Conservation (phyloP, 1,140 invertebrate genomes). For the Leptoteleia sp. region DNA sequence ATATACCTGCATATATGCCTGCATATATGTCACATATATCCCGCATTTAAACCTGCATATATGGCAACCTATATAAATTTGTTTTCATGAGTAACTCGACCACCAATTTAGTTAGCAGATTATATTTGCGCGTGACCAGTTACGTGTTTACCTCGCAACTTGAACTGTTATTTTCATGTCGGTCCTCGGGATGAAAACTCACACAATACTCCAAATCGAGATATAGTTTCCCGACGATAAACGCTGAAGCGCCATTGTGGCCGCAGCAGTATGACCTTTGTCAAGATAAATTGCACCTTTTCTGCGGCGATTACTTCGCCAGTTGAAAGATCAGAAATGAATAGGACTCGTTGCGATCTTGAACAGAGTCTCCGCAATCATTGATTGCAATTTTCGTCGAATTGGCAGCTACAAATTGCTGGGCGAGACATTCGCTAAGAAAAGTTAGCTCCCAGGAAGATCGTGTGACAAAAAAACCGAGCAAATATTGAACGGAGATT, state of each 20-base stretch:
- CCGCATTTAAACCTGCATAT: no score
- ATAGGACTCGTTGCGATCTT: constrained; percentile 59
- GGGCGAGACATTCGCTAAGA: constrained; percentile 43
- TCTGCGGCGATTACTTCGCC: constrained; percentile 57
- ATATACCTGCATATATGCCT: no score
- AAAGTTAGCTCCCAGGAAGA: constrained; percentile 47
- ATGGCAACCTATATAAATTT: no score
- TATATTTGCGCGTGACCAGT: no score
- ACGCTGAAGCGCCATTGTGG: constrained; percentile 35
- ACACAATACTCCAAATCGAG: constrained; percentile 33
- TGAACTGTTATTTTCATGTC: constrained; percentile 48
- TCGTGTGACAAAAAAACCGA: no score
- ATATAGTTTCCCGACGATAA: constrained; percentile 28
- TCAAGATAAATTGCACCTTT: constrained; percentile 67
- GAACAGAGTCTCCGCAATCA: constrained; percentile 51
- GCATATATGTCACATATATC: no score
- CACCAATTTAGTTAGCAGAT: no score
- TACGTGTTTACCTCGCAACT: constrained; percentile 26
- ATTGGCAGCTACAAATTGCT: constrained; percentile 59
- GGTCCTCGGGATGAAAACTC: constrained; percentile 38
- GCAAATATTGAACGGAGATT: no score
- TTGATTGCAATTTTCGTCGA: constrained; percentile 66
- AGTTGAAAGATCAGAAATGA: constrained; percentile 54
- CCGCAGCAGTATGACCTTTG: constrained; percentile 60
- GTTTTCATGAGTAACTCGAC: no score